Conservation (phyloP, 1,140 invertebrate species). For the Drosophila nasuta region DNA sequence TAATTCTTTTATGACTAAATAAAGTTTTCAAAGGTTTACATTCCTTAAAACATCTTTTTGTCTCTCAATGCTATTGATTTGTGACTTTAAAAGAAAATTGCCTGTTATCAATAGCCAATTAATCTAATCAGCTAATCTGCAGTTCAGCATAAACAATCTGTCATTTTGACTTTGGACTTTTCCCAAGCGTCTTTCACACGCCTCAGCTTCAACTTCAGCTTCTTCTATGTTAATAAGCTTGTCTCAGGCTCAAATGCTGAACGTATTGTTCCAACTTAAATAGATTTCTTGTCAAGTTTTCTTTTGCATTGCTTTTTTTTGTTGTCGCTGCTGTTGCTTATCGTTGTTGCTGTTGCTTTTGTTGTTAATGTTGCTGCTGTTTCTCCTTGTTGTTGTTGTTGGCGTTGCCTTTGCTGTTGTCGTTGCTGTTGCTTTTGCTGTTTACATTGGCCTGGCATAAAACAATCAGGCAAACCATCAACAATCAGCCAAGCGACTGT, state of each 20-base stretch:
- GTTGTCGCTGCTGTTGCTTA: conserved; percentile 4
- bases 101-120: neutral
- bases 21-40: too few relatives aligned
- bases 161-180: neutral
- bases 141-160: neutral
- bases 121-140: neutral
- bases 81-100: too few relatives aligned
- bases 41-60: too few relatives aligned
- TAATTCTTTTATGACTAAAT: too few relatives aligned
- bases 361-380: conserved; percentile 28
- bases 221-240: conserved; percentile 12
- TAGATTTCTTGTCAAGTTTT: conserved; percentile 41
- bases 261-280: conserved; percentile 37
- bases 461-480: conserved; percentile 44
- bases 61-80: neutral
- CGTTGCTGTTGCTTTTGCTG: conserved; percentile 27
- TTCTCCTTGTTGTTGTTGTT: conserved; percentile 12
- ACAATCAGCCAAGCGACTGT: conserved; percentile 35
- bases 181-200: conserved; percentile 37
- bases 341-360: neutral
- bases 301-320: neutral
- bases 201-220: neutral
- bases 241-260: conserved; percentile 7
- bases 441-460: conserved; percentile 46
- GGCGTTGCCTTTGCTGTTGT: conserved; percentile 12